Evolutionary conservation across 2,888 invertebrate genomes (phyloP).

Genomic region (Drosophila cracens): DNA sequence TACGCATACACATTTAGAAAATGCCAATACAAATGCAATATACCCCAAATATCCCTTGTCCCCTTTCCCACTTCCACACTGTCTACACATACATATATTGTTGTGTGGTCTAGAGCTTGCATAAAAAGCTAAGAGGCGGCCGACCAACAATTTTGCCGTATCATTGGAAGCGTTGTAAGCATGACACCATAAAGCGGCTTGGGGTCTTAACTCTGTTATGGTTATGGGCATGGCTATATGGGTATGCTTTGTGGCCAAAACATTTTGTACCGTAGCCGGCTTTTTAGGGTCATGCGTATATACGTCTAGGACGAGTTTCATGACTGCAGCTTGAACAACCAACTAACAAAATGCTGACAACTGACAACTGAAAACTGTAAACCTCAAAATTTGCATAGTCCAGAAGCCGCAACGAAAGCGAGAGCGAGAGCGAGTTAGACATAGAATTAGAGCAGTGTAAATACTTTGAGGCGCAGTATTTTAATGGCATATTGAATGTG

Average conservation of each 20-base stretch:
- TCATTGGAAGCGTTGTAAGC: conserved; percentile 63
- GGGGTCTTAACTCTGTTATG: conserved; percentile 30
- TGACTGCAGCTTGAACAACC: conserved; percentile 17
- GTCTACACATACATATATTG: neutral
- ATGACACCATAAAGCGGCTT: conserved; percentile 46
- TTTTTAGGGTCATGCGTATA: conserved; percentile 24
- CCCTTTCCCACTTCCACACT: neutral
- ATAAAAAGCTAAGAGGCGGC: conserved; percentile 43
- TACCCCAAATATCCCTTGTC: neutral
- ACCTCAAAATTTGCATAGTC: conserved; percentile 56
- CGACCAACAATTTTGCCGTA: conserved; percentile 52
- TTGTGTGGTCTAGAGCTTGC: conserved; percentile 24
- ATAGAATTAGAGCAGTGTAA: conserved; percentile 8
- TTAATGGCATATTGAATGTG: conserved; percentile 63
- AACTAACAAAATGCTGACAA: conserved; percentile 44
- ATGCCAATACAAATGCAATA: conserved; percentile 33
- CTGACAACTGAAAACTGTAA: conserved; percentile 17
- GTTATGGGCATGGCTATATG: conserved; percentile 29
- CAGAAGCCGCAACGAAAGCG: conserved; percentile 13
- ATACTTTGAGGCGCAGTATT: conserved; percentile 35
- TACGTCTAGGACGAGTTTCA: conserved; percentile 10
- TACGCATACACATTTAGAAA: conserved; percentile 41
- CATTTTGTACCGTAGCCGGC: conserved; percentile 37
- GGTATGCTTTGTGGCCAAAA: conserved; percentile 36
- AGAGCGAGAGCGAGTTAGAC: neutral